Evolutionary conservation across 2,797 vertebrate genomes (phyloP).

Genomic region (Pipistrellus kuhlii): DNA sequence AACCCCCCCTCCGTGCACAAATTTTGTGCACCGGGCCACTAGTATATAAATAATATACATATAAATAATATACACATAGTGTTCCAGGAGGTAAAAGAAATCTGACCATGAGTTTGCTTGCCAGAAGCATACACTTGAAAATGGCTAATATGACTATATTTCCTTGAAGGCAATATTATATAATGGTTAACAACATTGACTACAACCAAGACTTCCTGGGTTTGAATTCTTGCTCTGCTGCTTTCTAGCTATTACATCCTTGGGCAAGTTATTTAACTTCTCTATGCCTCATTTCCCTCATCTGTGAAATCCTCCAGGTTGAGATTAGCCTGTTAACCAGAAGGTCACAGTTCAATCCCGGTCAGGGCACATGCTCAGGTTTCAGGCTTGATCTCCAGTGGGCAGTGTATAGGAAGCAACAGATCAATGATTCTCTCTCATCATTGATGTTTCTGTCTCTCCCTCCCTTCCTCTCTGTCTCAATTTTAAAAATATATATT

Average conservation of each 20-base stretch:
- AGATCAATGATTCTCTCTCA: too few species aligned
- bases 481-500: too few species aligned
- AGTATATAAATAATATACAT: not conserved
- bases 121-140: not conserved
- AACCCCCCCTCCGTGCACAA: too few species aligned
- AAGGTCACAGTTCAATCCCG: too few species aligned
- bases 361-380: too few species aligned
- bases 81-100: not conserved
- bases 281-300: not conserved
- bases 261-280: constrained; percentile 3
- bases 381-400: too few species aligned
- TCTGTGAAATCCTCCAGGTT: constrained; percentile 18
- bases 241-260: constrained; percentile 17
- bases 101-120: constrained; percentile 20
- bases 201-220: not conserved
- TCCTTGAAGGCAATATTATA: not conserved
- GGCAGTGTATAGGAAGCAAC: too few species aligned
- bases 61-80: not conserved
- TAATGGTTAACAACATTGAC: constrained; percentile 30
- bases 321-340: too few species aligned
- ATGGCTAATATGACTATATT: not conserved
- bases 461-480: too few species aligned
- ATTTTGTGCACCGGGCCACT: too few species aligned
- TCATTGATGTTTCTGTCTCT: too few species aligned
- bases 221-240: constrained; percentile 8